Evolutionary conservation across 2,888 invertebrate genomes (phyloP).

Genomic region (Ypsolopha sequella): DNA sequence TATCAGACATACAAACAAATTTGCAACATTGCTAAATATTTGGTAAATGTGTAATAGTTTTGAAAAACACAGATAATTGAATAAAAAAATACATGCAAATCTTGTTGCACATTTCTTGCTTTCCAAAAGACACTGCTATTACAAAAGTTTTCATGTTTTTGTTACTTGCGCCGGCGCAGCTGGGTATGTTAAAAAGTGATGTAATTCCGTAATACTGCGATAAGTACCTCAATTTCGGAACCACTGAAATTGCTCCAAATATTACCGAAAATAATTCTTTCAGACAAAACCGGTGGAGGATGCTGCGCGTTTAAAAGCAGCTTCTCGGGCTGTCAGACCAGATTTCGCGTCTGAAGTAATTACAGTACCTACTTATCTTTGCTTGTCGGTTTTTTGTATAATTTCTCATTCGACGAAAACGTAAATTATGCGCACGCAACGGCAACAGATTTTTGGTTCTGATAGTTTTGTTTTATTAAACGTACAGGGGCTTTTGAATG

Average conservation of each 20-base stretch:
- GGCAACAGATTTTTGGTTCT: not conserved
- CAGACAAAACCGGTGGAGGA: not conserved
- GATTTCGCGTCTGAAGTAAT: not conserved
- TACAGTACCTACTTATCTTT: not conserved
- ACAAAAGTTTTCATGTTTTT: too few relatives aligned
- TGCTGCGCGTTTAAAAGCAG: not conserved
- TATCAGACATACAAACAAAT: too few relatives aligned
- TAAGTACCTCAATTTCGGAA: not conserved
- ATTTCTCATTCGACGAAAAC: not conserved
- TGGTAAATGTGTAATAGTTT: too few relatives aligned
- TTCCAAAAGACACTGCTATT: too few relatives aligned
- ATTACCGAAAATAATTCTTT: not conserved
- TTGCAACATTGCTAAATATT: too few relatives aligned
- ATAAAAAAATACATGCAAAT: too few relatives aligned
- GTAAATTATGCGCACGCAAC: conserved; percentile 1
- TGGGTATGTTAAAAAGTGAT: not conserved
- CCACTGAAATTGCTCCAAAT: not conserved
- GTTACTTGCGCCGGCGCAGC: too few relatives aligned
- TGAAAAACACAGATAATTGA: too few relatives aligned
- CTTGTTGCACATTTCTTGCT: too few relatives aligned
- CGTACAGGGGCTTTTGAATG: too few relatives aligned
- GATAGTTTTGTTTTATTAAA: not conserved
- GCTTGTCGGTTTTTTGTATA: not conserved
- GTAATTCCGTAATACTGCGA: conserved; percentile 1
- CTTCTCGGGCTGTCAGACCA: not conserved